Evolutionary conservation across 2,797 vertebrate genomes (phyloP), one percentile per base, ranked within the genome.

Genomic region (Pseudochirops cupreus): DNA sequence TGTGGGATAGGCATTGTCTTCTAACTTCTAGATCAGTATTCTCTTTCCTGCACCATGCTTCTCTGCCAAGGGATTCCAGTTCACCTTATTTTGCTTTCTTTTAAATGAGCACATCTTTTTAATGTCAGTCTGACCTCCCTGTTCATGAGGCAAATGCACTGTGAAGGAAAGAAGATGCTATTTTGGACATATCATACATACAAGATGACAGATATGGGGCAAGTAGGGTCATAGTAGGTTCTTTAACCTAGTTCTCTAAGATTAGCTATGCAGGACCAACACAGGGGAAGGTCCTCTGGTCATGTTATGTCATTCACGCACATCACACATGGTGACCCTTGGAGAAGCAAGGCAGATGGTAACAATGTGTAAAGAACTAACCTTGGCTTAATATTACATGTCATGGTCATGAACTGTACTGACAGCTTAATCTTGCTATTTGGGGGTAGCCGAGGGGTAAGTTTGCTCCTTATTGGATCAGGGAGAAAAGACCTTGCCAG

Each of bases 91-190:
- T 50, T 14, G n/a, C 29, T 16, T 91, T 62, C 31, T 12, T 28
- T 39, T 87, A 87, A 55, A 33, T 91, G 4, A 33, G 59, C 59
- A 50, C 0, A 39, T 58, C 39, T 55, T 92, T 96, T 16, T 5
- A 82, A 91, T 91, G 57, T 94, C 92, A 59, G 59, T 96, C 91
- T 94, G 56, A 96, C 50, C 52, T 93, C 62, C 95, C 59, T 74
- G 56, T 39, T 93, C 62, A n/a, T 67, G 62, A 67, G 13, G 33
- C 13, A 33, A 16, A 1, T 89, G 29, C 56, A 46, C 74, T 92
- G 10, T 7, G 53, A 33, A 29, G 39, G 82, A 26, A 62, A 89
- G 91, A 26, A 95, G 62, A 94, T 46, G 92, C 91, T 95, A 26
- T 29, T 31, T 82, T 67, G 33, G 56, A 57, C 33, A 74, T 95